Evolutionary conservation across 2,113 vertebrate species (phyloP), one percentile per base, ranked within the genome.

Genomic region (Tyrannus savana): DNA sequence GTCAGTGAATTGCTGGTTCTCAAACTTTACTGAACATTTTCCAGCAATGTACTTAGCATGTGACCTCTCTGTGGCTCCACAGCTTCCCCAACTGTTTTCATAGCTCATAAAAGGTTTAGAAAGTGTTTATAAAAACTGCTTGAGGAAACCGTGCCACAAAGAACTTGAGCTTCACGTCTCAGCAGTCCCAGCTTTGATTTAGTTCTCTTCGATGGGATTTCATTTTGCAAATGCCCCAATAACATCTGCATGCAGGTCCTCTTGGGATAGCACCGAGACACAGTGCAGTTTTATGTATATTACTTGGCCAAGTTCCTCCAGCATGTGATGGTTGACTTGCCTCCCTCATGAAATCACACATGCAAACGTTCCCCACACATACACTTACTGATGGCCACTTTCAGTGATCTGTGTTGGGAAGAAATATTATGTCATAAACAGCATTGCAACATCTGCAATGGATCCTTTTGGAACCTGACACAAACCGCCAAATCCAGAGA

Each of bases 41-140:
- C 97, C 96, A 97, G 93, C 66, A 91, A 93, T 64, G 55, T 97
- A 97, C 93, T 98, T 97, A 97, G 96, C 77, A 94, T 94, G 87
- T 97, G 96, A 98, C 95, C 96, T 98, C 94, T 95, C 89, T 84
- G 91, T 97, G 96, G 93, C 97, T 96, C 91, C 90, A 89, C 88
- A 96, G 93, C 92, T 97, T 96, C 93, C 95, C 77, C 84, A 96
- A 97, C 85, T 95, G 95, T 95, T 98, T 97, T 97, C 96, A 97
- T 97, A 98, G 97, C 96, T 98, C 95, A 97, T 98, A 98, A 98
- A 98, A 96, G 1, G 68, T 96, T 98, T 97, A 97, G 94, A 89
- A 98, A 97, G 93, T 97, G 96, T 98, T 98, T 97, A 97, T 97
- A 98, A 98, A 97, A 98, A 89, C 95, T 97, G 87, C 92, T 97